Percentiles rank a stretch among this genome's conserved stretches.
phyloP scores from a whole-genome alignment of 1,140 invertebrate species.

The Scaptomyza graminum region DNA sequence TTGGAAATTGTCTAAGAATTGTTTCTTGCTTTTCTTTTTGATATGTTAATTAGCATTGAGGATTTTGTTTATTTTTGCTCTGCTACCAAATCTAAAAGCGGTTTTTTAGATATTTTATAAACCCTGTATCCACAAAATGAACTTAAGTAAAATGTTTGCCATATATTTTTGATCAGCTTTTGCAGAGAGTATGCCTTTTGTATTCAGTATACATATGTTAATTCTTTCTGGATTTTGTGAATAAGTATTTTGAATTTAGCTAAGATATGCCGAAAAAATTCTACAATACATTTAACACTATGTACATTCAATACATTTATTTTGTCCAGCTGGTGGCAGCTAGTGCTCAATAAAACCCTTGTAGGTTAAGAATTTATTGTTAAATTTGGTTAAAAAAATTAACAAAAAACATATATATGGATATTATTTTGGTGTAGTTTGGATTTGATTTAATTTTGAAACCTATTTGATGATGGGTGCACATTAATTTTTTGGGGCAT shows the following conservation, averaged over 20 bases:
- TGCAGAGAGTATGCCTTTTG: background rate
- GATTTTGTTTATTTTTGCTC: too few species aligned
- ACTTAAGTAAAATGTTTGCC: background rate
- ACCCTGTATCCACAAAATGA: background rate
- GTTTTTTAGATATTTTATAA: background rate
- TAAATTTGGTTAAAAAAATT: too few species aligned
- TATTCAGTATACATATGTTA: too few species aligned
- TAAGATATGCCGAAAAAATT: constrained; percentile 5
- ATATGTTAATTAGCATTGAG: background rate
- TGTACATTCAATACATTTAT: constrained; percentile 10
- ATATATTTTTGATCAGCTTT: background rate
- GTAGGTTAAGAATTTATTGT: too few species aligned
- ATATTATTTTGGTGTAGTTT: background rate
- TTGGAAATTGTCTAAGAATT: background rate
- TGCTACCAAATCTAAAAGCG: background rate
- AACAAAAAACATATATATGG: too few species aligned
- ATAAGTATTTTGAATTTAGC: constrained; percentile 3
- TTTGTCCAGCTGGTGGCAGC: background rate
- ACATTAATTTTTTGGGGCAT: constrained; percentile 1
- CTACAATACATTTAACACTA: constrained; percentile 4
- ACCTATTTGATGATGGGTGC: constrained; percentile 63
- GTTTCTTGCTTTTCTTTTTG: background rate
- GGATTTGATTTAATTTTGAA: constrained; percentile 61
- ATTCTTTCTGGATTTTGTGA: background rate
- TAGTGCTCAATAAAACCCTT: too few species aligned